These are phyloP conservation scores for Tapera naevia DNA, from an alignment of 2,797 vertebrate genomes.

Conservation along the genomic window DNA sequence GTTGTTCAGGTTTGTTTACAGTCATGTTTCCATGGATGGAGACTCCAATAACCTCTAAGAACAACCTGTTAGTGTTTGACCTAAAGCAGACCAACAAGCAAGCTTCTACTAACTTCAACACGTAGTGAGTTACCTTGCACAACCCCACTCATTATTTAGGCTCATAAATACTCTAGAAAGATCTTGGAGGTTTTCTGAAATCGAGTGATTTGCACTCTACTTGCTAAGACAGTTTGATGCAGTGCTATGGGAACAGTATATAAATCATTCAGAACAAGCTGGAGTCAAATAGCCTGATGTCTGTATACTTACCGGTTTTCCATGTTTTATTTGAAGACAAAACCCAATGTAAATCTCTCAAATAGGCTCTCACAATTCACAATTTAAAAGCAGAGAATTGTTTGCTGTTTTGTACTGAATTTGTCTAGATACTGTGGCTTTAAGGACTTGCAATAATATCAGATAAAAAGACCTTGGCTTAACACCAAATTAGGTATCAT, in stretches of 20 bases:
- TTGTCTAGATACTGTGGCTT: not conserved
- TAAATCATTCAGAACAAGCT: not conserved
- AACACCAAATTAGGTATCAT: not conserved
- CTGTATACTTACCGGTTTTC: not conserved
- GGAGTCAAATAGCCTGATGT: not conserved
- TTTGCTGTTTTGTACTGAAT: not conserved
- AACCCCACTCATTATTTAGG: not conserved
- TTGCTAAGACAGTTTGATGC: not conserved
- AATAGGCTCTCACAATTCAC: not conserved
- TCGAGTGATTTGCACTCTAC: not conserved
- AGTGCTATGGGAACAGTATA: not conserved
- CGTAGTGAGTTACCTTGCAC: rapidly evolving
- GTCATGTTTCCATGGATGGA: not conserved
- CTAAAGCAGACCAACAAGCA: not conserved
- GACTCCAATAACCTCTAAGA: not conserved
- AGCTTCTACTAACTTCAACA: not conserved
- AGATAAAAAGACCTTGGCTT: not conserved
- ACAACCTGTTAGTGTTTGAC: not conserved
- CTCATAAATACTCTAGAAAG: not conserved
- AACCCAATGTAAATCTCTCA: not conserved
- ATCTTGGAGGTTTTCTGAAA: not conserved
- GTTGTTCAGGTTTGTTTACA: not conserved
- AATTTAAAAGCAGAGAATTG: not conserved
- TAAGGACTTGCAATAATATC: not conserved
- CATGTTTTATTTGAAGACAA: not conserved